Conservation (phyloP, 2,888 invertebrate species). For the Amphipyra berbera region DNA sequence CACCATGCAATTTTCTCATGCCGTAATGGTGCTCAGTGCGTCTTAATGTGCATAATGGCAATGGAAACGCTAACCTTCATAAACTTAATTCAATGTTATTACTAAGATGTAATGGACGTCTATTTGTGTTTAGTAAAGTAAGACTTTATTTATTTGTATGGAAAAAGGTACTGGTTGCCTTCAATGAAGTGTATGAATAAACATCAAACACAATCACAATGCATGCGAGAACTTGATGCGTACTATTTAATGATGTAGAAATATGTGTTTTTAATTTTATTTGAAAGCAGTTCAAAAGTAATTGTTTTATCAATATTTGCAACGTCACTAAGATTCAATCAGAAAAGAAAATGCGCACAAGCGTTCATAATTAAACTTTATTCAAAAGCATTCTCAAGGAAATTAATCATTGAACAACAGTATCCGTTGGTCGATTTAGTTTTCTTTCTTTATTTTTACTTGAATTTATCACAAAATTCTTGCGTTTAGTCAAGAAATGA, state of each 20-base stretch:
- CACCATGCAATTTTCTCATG: constrained; percentile 64
- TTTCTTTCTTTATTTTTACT: constrained; percentile 24
- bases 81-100: constrained; percentile 32
- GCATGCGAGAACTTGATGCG: too few relatives aligned
- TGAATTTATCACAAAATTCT: constrained; percentile 9
- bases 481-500: constrained; percentile 23
- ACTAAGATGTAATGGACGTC: constrained; percentile 14
- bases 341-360: constrained; percentile 5
- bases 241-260: too few relatives aligned
- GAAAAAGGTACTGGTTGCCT: constrained; percentile 21
- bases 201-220: constrained; percentile 8
- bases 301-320: constrained; percentile 5
- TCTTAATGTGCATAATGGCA: constrained; percentile 30
- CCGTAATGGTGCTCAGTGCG: constrained; percentile 25
- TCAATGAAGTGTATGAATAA: constrained; percentile 27
- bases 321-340: constrained; percentile 12
- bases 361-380: constrained; percentile 23
- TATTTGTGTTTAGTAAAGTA: constrained; percentile 14
- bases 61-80: constrained; percentile 24
- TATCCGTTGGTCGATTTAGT: constrained; percentile 14
- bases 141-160: constrained; percentile 25
- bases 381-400: constrained; percentile 9
- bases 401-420: constrained; percentile 27
- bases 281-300: background rate
- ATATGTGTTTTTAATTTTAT: too few relatives aligned